Conservation (phyloP, 2,888 invertebrate species). For the Zygothrica quintamaculata region DNA sequence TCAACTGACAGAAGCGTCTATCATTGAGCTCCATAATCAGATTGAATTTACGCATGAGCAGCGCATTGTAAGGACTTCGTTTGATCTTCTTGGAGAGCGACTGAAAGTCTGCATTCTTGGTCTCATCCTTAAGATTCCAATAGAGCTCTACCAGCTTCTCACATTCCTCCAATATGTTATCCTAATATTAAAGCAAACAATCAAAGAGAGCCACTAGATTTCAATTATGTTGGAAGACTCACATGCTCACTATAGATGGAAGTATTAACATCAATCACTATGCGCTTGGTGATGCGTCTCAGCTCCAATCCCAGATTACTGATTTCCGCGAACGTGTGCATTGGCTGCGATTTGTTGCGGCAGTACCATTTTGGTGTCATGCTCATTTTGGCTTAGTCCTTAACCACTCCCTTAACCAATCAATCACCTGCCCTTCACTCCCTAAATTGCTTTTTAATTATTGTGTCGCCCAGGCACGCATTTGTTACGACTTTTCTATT, state of each 20-base stretch:
- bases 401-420: too few species aligned
- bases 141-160: conserved; percentile 79
- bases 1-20: conserved; percentile 81
- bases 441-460: conserved; percentile 74
- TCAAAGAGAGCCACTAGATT: background rate
- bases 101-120: conserved; percentile 76
- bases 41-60: conserved; percentile 79
- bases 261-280: conserved; percentile 83
- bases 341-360: conserved; percentile 82
- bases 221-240: conserved; percentile 54
- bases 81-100: conserved; percentile 82
- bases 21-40: conserved; percentile 80
- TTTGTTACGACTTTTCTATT: conserved; percentile 46
- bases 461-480: conserved; percentile 79
- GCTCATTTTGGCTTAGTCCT: conserved; percentile 81
- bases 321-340: conserved; percentile 82
- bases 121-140: conserved; percentile 81
- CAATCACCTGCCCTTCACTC: conserved; percentile 27
- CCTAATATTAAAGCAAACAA: conserved; percentile 48
- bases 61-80: conserved; percentile 83
- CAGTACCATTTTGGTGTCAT: conserved; percentile 83
- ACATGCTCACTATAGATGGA: conserved; percentile 83
- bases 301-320: conserved; percentile 81
- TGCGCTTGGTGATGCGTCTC: conserved; percentile 81
- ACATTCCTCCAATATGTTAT: conserved; percentile 81